A percentile compares a stretch with the other conserved stretches of the same genome.
phyloP scores from a whole-genome alignment of 2,888 invertebrate species.

The Drosophila leonis region DNA sequence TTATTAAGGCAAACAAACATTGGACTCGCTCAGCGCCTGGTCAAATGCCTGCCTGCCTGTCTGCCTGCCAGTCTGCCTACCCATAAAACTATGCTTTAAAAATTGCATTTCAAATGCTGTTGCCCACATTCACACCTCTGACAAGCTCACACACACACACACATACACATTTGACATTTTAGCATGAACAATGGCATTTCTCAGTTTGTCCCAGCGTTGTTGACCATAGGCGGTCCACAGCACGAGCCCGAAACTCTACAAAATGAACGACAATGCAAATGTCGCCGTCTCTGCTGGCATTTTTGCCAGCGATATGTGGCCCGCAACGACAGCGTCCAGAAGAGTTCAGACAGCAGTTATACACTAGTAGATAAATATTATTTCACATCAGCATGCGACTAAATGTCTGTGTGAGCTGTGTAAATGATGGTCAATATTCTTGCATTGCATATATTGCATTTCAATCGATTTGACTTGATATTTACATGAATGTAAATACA shows the following conservation, averaged over 20 bases:
- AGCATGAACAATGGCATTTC: constrained; percentile 59
- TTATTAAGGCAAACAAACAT: constrained; percentile 60
- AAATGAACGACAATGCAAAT: constrained; percentile 26
- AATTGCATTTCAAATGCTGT: constrained; percentile 45
- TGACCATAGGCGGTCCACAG: constrained; percentile 34
- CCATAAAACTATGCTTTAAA: constrained; percentile 57
- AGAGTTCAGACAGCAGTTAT: constrained; percentile 7
- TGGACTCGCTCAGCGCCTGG: constrained; percentile 1
- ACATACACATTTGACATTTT: constrained; percentile 43
- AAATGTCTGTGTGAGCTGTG: constrained; percentile 1
- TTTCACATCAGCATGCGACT: constrained; percentile 27
- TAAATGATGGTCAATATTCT: constrained; percentile 10
- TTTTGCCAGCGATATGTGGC: constrained; percentile 24
- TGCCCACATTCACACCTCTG: constrained; percentile 36
- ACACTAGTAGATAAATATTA: constrained; percentile 39
- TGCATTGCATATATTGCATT: constrained; percentile 19
- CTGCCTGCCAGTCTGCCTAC: constrained; percentile 1
- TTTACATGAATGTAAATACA: neutral
- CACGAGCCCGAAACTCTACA: constrained; percentile 3
- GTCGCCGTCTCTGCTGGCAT: constrained; percentile 22
- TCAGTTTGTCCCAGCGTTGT: constrained; percentile 1
- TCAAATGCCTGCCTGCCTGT: neutral
- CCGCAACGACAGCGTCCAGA: constrained; percentile 1
- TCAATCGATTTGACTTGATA: constrained; percentile 1
- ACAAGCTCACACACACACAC: constrained; percentile 12